Evolutionary conservation across 1,140 invertebrate genomes (phyloP).

Genomic region (Physella acuta): DNA sequence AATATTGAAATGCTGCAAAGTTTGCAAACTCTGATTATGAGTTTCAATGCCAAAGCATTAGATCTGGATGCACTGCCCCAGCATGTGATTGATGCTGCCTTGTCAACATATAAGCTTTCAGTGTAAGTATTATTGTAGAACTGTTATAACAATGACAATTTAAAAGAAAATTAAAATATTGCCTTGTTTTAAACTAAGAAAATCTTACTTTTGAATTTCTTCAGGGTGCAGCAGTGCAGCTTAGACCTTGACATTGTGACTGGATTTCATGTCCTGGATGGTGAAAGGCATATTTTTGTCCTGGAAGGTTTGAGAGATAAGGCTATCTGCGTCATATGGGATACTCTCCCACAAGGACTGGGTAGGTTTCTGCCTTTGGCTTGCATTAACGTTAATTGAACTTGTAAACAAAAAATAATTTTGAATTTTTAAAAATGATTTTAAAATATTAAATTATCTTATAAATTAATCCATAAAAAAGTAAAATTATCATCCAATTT

Average conservation of each 20-base stretch:
- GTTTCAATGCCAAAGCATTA: conserved; percentile 52
- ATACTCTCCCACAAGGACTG: conserved; percentile 40
- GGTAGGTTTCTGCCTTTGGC: no score
- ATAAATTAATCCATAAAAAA: no score
- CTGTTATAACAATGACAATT: not conserved
- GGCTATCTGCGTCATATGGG: conserved; percentile 47
- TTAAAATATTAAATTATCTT: no score
- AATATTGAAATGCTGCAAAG: conserved; percentile 45
- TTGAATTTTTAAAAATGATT: no score
- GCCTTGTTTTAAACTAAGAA: not conserved
- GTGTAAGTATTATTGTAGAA: conserved; percentile 40
- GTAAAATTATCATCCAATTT: no score
- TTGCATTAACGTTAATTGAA: no score
- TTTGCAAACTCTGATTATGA: conserved; percentile 44
- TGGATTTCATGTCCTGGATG: conserved; percentile 59
- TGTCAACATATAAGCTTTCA: conserved; percentile 58
- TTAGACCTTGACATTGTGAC: conserved; percentile 55
- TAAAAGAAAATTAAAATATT: no score
- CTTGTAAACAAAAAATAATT: no score
- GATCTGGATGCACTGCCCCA: conserved; percentile 51
- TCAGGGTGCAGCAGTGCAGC: conserved; percentile 52
- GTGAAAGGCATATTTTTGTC: conserved; percentile 55
- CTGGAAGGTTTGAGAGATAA: conserved; percentile 54
- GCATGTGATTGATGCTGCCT: conserved; percentile 53
- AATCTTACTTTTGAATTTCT: not conserved